Evolutionary conservation across 2,797 vertebrate genomes (phyloP).

Genomic region (Micromesistius poutassou): DNA sequence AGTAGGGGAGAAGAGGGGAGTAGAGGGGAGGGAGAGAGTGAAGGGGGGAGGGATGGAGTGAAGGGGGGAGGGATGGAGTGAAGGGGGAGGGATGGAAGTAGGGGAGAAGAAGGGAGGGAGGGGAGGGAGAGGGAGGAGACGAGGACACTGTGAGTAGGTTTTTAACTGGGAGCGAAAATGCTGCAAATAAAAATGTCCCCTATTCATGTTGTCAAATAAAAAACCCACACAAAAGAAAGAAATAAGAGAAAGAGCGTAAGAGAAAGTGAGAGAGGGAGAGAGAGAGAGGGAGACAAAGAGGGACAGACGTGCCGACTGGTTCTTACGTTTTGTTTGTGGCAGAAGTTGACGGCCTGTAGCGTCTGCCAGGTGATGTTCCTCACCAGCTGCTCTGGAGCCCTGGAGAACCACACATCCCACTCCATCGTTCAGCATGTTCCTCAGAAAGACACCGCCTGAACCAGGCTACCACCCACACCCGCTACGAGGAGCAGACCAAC

Average conservation of each 20-base stretch:
- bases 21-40: background rate
- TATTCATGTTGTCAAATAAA: conserved; percentile 1
- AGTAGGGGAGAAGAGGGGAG: background rate
- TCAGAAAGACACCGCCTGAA: background rate
- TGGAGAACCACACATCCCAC: conserved; percentile 38
- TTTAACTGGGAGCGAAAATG: background rate
- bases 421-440: background rate
- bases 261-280: background rate
- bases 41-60: no score
- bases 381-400: conserved; percentile 89
- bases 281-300: background rate
- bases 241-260: background rate
- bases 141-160: background rate
- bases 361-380: conserved; percentile 91
- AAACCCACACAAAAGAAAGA: background rate
- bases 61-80: no score
- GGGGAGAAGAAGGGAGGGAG: no score
- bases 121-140: background rate
- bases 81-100: no score
- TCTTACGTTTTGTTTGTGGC: conserved; percentile 86
- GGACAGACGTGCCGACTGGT: conserved; percentile 40
- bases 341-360: conserved; percentile 95
- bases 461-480: no score
- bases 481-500: background rate
- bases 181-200: background rate